Evolutionary conservation across 2,888 invertebrate genomes (phyloP).

Genomic region (Cremastinae sp.): DNA sequence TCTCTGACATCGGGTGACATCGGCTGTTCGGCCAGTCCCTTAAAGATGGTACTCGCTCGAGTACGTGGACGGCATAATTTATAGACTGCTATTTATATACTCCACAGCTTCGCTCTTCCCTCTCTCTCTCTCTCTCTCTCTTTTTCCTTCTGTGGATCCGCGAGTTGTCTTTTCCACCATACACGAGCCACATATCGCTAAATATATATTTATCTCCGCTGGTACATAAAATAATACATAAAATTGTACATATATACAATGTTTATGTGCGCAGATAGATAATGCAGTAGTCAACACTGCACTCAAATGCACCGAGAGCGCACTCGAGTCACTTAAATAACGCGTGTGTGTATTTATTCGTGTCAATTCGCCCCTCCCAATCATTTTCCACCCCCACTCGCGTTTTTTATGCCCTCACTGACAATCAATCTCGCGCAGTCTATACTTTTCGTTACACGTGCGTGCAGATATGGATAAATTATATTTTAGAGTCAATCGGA

Average conservation of each 20-base stretch:
- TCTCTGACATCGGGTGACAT: constrained; percentile 68
- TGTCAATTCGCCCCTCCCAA: too few species aligned
- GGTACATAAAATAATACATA: too few species aligned
- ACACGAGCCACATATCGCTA: constrained; percentile 1
- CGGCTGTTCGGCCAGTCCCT: constrained; percentile 66
- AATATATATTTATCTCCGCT: constrained; percentile 1
- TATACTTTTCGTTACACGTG: constrained; percentile 21
- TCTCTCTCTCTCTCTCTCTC: constrained; percentile 17
- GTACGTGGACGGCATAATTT: constrained; percentile 73
- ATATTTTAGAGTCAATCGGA: not conserved
- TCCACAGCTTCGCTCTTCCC: constrained; percentile 43
- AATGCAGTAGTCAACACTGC: too few species aligned
- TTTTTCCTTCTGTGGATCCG: constrained; percentile 9
- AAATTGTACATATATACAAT: too few species aligned
- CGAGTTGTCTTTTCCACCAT: constrained; percentile 15
- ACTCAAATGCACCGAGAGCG: too few species aligned
- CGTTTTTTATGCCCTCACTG: constrained; percentile 11
- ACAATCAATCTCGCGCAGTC: constrained; percentile 19
- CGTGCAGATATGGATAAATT: not conserved
- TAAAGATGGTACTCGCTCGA: constrained; percentile 70
- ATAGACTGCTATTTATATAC: constrained; percentile 73
- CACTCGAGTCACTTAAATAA: too few species aligned
- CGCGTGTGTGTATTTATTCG: constrained; percentile 3
- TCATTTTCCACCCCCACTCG: constrained; percentile 9
- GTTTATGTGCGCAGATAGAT: too few species aligned